A percentile compares a stretch with the other conserved stretches of the same genome.
These are phyloP conservation scores for Protula sp. DNA, from an alignment of 2,888 invertebrate genomes.

Conservation along the genomic window DNA sequence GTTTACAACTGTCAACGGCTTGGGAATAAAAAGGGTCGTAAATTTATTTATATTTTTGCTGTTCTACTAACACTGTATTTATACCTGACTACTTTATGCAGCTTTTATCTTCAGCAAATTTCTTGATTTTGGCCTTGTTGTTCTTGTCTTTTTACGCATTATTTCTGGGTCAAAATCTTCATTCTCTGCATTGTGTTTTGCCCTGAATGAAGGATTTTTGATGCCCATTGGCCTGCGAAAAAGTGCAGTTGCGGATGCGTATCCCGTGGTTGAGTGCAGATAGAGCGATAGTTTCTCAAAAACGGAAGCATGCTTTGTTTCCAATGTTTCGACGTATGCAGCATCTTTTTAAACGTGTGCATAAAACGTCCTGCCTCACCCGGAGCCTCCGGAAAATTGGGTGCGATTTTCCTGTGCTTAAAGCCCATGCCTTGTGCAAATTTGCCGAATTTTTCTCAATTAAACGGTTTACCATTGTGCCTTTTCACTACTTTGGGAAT, in stretches of 20 bases:
- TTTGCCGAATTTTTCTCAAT: slow-evolving; percentile 16
- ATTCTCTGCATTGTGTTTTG: no score
- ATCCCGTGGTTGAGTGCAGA: neutral
- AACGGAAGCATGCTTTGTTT: slow-evolving; percentile 2
- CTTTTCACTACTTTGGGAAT: neutral
- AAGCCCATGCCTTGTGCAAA: slow-evolving; percentile 23
- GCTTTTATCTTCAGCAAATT: neutral
- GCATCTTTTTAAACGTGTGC: slow-evolving; percentile 3
- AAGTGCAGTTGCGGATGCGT: neutral
- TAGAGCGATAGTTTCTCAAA: slow-evolving; percentile 4
- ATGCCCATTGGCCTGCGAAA: neutral
- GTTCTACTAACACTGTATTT: no score
- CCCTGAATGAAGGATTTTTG: neutral
- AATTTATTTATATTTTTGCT: neutral
- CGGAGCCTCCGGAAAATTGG: slow-evolving; percentile 5
- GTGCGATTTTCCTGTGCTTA: slow-evolving; percentile 18
- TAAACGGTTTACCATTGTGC: slow-evolving; percentile 15
- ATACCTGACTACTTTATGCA: neutral
- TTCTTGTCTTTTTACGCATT: neutral
- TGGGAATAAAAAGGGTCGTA: neutral
- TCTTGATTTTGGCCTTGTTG: neutral
- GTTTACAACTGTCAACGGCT: neutral
- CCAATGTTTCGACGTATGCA: slow-evolving; percentile 1
- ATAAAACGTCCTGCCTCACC: slow-evolving; percentile 5
- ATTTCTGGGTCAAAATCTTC: no score